Base-by-base conservation (phyloP, 2,797 vertebrate genomes). In the Microhierax caerulescens region DNA sequence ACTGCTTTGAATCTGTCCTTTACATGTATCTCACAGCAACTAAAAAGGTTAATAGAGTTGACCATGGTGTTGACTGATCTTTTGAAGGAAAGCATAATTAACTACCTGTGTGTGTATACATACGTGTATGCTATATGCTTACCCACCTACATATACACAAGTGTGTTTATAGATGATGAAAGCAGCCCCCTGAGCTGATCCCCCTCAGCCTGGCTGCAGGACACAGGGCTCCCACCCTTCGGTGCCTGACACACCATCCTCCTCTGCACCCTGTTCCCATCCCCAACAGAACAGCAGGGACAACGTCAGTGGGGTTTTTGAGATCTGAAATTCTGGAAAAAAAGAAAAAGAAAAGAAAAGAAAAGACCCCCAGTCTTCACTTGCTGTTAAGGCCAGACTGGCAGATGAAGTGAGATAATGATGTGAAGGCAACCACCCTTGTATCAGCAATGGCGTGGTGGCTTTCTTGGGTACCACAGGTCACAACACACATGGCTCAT, bases 11-110 rank as follows among this genome's bases (percentile, higher is more conserved):
- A 13, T 7, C 34, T 20, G 9, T 3, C 30, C 75, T 47, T 30
- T 1, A 22, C 13, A 0, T 1, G 9, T 11, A 10, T 3, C 34
- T 30, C 45, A 22, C 20, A 39, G 67, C 47, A 32, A 1, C 56
- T 24, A 51, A 5, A 13, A 25, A 22, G n/a, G 34, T 21, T 21
- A 2, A 3, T 3, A 2, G 18, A 15, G 30, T 30, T 53, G 57
- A 25, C 22, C 3, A 0, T 13, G 37, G 37, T 1, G 2, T 1
- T 7, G 51, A 28, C 27, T 0, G 1, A 3, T 7, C 8, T 36
- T 67, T n/a, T 23, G 2, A n/a, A 32, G 56, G 54, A 54, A 32
- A 30, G 14, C 7, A 16, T 23, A 4, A 41, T 34, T 41, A 39
- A 21, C 6, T 10, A 5, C 34, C 4, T 50, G 16, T n/a, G 15